Percentiles rank a stretch among this genome's conserved stretches.
These are phyloP conservation scores for Dallia pectoralis DNA, from an alignment of 2,797 vertebrate genomes.

Conservation along the genomic window DNA sequence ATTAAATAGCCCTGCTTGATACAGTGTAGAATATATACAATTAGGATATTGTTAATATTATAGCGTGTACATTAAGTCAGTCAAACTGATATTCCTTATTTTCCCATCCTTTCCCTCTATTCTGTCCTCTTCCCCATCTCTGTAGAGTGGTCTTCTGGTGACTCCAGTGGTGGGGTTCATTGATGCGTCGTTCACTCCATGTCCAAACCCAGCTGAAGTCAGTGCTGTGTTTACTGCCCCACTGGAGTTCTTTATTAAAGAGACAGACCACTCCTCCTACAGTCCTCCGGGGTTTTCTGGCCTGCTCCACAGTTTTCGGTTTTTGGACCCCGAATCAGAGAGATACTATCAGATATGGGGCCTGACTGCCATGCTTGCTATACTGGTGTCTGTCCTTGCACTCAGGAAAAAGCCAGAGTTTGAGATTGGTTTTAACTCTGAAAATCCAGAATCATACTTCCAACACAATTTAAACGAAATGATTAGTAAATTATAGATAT, in stretches of 20 bases:
- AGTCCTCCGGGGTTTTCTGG: constrained; percentile 9
- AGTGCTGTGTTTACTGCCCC: constrained; percentile 85
- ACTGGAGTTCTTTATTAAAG: constrained; percentile 82
- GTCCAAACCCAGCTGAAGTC: constrained; percentile 86
- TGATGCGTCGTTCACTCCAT: constrained; percentile 78
- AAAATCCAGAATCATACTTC: constrained; percentile 69
- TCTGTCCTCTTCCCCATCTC: constrained; percentile 7
- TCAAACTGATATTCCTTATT: not conserved
- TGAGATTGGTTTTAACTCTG: constrained; percentile 73
- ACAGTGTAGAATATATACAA: not conserved
- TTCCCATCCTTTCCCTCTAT: not conserved
- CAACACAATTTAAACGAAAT: constrained; percentile 57
- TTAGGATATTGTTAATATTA: constrained; percentile 1
- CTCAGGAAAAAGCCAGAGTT: constrained; percentile 78
- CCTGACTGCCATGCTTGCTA: constrained; percentile 79
- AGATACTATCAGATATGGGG: constrained; percentile 81
- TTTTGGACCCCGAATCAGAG: constrained; percentile 65
- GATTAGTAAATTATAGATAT: constrained; percentile 79
- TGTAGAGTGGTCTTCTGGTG: constrained; percentile 77
- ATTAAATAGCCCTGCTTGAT: not conserved
- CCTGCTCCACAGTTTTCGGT: constrained; percentile 76
- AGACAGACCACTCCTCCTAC: constrained; percentile 61
- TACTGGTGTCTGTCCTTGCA: constrained; percentile 76
- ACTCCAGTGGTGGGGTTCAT: constrained; percentile 90
- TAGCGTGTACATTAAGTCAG: not conserved